Conservation (phyloP, 1,140 invertebrate species). For the Bombus consobrinus region DNA sequence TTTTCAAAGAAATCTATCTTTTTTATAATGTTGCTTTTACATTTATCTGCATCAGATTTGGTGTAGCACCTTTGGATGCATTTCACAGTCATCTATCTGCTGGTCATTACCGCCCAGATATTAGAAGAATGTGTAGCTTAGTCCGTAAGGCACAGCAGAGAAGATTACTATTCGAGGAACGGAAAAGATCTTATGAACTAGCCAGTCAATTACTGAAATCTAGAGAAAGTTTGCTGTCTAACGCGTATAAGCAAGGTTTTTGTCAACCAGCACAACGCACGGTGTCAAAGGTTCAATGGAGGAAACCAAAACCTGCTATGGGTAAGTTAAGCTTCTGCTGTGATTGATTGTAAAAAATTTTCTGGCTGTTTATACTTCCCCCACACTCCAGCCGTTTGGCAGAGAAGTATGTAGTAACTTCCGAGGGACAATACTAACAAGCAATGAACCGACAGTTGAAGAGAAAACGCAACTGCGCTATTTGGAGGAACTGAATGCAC, state of each 20-base stretch:
- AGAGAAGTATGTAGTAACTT: constrained; percentile 63
- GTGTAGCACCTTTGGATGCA: constrained; percentile 76
- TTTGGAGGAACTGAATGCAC: constrained; percentile 76
- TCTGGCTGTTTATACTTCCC: constrained; percentile 54
- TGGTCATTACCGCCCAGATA: constrained; percentile 86
- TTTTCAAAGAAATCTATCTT: not conserved
- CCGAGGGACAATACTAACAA: constrained; percentile 59
- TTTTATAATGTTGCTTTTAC: not conserved
- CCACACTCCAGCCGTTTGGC: constrained; percentile 59
- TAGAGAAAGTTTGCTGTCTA: constrained; percentile 86
- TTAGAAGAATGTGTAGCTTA: constrained; percentile 83
- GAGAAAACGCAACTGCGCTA: constrained; percentile 79
- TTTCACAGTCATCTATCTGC: constrained; percentile 85
- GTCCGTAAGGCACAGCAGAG: constrained; percentile 87
- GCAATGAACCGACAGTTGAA: constrained; percentile 74
- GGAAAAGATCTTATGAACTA: constrained; percentile 84
- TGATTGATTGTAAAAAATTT: constrained; percentile 73
- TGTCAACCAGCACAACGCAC: constrained; percentile 83
- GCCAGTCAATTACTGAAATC: constrained; percentile 86
- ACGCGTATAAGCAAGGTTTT: constrained; percentile 83
- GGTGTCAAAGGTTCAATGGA: constrained; percentile 81
- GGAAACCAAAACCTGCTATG: constrained; percentile 79
- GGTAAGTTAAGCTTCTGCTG: constrained; percentile 75
- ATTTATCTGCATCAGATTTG: constrained; percentile 77
- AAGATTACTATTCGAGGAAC: constrained; percentile 86